Evolutionary conservation across 1,140 invertebrate species (phyloP), one percentile per base, ranked within the genome.

Genomic region (Megalonaias nervosa): DNA sequence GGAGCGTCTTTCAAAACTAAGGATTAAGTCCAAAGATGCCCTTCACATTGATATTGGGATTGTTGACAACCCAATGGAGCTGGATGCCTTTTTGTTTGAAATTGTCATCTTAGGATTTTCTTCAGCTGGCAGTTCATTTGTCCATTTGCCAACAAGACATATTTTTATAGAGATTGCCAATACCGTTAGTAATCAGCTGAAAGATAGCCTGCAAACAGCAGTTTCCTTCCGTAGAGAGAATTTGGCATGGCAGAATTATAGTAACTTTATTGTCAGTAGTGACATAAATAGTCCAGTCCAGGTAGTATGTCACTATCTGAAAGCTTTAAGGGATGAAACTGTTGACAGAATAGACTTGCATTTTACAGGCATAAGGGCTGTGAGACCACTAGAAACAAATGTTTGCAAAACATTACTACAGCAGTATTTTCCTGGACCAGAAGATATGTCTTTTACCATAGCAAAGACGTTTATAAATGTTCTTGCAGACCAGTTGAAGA

Each of bases 211-310:
- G 23, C 67, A 64, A 48, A 80, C 74, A 58, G 60, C 66, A 17
- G 82, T 67, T 11, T 71, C 72, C 59, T 85, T 85, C 19, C 59
- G 71, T 21, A 61, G 80, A 59, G 17, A 57, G 23, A 38, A 80
- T 75, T 16, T 85, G 0, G 56, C 70, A 12, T 85, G 84, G 84
- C 67, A 81, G 55, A 61, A 82, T 58, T 85, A 81, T 67, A 19
- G 57, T 1, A 60, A 79, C 16, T 77, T 81, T 26, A 66, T 48
- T 16, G 66, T 75, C n/a, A 68, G 77, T 55, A 61, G 26, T 14
- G 81, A 85, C 74, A 58, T 80, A 0, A 79, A 78, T 57, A 85
- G 84, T 77, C 82, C 84, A 17, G 56, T 81, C 16, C 84, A 85
- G 48, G 80, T 85, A 26, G 82, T 85, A 2, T 85, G 81, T 61